Conservation (phyloP, 2,113 vertebrate genomes). For the Haplochromis burtoni region DNA sequence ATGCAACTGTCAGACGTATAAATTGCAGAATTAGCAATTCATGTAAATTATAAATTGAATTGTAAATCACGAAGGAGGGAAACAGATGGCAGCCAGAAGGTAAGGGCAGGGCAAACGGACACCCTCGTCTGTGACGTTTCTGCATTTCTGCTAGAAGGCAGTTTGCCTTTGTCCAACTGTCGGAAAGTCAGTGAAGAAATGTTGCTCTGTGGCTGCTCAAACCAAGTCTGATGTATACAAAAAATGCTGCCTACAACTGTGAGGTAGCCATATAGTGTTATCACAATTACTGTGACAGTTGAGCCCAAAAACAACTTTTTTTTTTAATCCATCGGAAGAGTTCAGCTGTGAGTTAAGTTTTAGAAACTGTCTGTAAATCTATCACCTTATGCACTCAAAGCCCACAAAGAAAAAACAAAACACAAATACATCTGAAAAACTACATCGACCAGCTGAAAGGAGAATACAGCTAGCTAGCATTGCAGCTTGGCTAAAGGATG, state of each 20-base stretch:
- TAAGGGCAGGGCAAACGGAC: constrained; percentile 40
- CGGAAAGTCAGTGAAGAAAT: background rate
- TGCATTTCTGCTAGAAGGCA: background rate
- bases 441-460: background rate
- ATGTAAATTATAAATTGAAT: constrained; percentile 50
- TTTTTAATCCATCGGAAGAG: background rate
- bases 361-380: background rate
- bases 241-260: background rate
- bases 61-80: constrained; percentile 41
- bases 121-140: background rate
- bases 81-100: constrained; percentile 65
- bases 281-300: background rate
- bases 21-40: constrained; percentile 23
- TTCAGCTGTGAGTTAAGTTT: background rate
- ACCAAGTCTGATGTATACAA: background rate
- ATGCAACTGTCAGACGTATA: background rate
- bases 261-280: background rate
- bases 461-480: background rate
- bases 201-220: background rate
- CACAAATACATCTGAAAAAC: background rate
- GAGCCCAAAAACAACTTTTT: background rate
- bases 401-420: background rate
- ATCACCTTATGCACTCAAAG: background rate
- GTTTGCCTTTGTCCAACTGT: background rate
- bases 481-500: background rate